These are phyloP conservation scores for Xyrichtys novacula DNA, from an alignment of 2,797 vertebrate species.

Conservation along the genomic window DNA sequence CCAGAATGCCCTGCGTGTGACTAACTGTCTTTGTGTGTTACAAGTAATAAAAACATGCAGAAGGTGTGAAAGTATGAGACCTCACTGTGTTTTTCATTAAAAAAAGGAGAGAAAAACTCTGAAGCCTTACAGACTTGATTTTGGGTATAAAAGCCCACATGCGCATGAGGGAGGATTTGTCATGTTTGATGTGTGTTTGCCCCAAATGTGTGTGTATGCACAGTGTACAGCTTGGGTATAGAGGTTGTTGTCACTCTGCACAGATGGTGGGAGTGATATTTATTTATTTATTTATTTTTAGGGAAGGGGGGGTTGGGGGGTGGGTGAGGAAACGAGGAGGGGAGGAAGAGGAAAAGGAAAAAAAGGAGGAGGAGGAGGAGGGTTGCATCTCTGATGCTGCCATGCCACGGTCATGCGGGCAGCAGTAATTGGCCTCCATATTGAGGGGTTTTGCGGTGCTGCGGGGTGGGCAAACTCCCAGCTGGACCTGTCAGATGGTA, in stretches of 20 bases:
- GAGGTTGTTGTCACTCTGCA: constrained; percentile 87
- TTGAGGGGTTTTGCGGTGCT: constrained; percentile 87
- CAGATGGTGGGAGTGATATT: constrained; percentile 85
- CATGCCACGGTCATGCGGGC: constrained; percentile 86
- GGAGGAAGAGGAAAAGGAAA: constrained; percentile 37
- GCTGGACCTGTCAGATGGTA: constrained; percentile 89
- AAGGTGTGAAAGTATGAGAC: constrained; percentile 42
- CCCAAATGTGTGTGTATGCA: constrained; percentile 44
- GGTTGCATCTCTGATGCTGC: constrained; percentile 78
- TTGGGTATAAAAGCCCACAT: constrained; percentile 31
- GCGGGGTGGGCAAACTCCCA: constrained; percentile 86
- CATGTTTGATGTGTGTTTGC: constrained; percentile 65
- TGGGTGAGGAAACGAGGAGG: constrained; percentile 54
- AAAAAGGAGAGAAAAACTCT: background rate
- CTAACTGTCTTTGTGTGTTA: constrained; percentile 41
- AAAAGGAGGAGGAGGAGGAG: constrained; percentile 58
- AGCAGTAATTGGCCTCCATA: constrained; percentile 89
- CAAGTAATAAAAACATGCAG: constrained; percentile 18
- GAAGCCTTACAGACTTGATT: constrained; percentile 16
- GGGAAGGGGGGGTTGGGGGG: constrained; percentile 24
- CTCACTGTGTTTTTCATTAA: constrained; percentile 14
- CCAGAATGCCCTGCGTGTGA: constrained; percentile 13
- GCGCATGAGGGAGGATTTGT: constrained; percentile 57
- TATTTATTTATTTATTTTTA: constrained; percentile 61
- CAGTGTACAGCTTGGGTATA: constrained; percentile 74